Percentiles rank a stretch among this genome's conserved stretches.
These are phyloP conservation scores for Rhinichthys osculus DNA, from an alignment of 2,797 vertebrate genomes.

Conservation along the genomic window DNA sequence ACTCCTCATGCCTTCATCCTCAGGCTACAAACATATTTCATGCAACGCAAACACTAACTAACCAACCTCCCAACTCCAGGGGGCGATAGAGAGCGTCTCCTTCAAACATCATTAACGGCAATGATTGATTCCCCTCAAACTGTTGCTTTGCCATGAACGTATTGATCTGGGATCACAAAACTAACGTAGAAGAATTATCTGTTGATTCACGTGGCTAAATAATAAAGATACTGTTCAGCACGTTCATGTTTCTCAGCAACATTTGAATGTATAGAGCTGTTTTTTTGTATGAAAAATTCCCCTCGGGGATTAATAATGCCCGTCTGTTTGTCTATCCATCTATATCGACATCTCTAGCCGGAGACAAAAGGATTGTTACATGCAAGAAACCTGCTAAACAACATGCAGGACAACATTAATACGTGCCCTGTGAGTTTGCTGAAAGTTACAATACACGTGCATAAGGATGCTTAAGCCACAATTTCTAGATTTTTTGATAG, in stretches of 20 bases:
- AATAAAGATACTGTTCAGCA: no score
- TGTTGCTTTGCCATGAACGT: background rate
- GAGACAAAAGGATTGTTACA: background rate
- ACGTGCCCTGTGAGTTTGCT: background rate
- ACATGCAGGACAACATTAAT: background rate
- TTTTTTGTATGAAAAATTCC: background rate
- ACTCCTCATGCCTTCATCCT: background rate
- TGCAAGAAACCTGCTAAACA: background rate
- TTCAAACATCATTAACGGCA: no score
- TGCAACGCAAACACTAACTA: background rate
- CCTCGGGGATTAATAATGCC: conserved; percentile 15
- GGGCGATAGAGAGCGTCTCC: background rate
- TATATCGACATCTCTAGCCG: background rate
- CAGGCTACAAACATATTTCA: background rate
- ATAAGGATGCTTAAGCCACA: no score
- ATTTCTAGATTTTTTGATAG: background rate
- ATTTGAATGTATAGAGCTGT: conserved; percentile 24
- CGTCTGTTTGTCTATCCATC: conserved; percentile 25
- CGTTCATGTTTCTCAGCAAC: conserved; percentile 7
- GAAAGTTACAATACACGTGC: background rate
- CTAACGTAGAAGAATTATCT: background rate
- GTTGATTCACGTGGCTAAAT: background rate
- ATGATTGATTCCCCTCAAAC: no score
- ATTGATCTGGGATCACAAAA: background rate
- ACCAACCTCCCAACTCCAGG: background rate